Conservation (phyloP, 1,140 invertebrate genomes). For the Cydia splendana region DNA sequence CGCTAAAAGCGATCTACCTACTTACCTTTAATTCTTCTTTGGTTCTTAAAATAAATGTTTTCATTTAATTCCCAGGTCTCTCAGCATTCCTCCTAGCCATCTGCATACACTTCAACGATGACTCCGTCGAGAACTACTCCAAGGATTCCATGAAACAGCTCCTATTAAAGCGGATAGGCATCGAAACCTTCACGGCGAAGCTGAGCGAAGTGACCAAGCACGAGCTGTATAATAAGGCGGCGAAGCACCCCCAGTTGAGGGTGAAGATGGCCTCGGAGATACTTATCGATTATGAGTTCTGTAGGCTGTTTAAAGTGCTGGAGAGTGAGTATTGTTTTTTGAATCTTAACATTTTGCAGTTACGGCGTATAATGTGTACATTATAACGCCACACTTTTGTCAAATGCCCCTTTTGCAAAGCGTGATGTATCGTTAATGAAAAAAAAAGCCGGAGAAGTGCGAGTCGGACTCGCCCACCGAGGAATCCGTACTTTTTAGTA, state of each 20-base stretch:
- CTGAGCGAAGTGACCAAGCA: conserved; percentile 92
- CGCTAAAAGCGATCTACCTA: too few relatives aligned
- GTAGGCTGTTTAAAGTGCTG: conserved; percentile 89
- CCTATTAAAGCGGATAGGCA: conserved; percentile 94
- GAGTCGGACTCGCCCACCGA: too few relatives aligned
- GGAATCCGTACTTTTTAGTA: too few relatives aligned
- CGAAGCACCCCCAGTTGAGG: conserved; percentile 95
- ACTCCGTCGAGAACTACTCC: conserved; percentile 88
- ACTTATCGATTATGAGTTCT: conserved; percentile 97
- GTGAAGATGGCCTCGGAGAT: conserved; percentile 89
- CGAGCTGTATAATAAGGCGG: conserved; percentile 94
- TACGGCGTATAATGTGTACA: background rate
- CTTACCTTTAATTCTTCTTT: too few relatives aligned
- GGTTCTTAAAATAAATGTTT: too few relatives aligned
- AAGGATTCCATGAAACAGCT: conserved; percentile 90
- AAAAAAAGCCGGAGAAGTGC: too few relatives aligned
- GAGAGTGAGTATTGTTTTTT: conserved; percentile 80
- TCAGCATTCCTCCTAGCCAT: conserved; percentile 97
- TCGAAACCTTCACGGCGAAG: conserved; percentile 94
- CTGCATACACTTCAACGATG: conserved; percentile 96
- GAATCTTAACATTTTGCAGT: conserved; percentile 1
- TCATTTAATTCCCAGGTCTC: conserved; percentile 77
- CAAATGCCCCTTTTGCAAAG: too few relatives aligned
- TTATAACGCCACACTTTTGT: too few relatives aligned
- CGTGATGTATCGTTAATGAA: too few relatives aligned